Percentiles rank a stretch among this genome's conserved stretches.
phyloP scores from a whole-genome alignment of 1,140 invertebrate species.

The Euschistus heros region DNA sequence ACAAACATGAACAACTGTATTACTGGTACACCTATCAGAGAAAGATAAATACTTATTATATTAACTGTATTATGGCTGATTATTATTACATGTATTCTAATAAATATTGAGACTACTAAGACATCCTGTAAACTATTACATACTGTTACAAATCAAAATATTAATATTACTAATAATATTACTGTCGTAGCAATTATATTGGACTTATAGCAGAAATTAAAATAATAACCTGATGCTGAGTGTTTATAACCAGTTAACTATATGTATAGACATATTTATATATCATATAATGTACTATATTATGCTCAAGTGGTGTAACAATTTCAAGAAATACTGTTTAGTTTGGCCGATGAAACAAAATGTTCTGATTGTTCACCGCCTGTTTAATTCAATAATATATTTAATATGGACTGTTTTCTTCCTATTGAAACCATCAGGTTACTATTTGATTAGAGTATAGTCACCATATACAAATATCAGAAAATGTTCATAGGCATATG shows the following conservation, averaged over 20 bases:
- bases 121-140: constrained; percentile 31
- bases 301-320: background rate
- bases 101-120: constrained; percentile 30
- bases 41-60: constrained; percentile 27
- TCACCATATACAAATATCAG: constrained; percentile 11
- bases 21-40: constrained; percentile 30
- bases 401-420: constrained; percentile 1
- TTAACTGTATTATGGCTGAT: constrained; percentile 28
- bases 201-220: constrained; percentile 26
- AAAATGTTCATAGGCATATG: constrained; percentile 4
- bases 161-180: constrained; percentile 29
- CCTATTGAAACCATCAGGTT: constrained; percentile 8
- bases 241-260: constrained; percentile 5
- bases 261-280: background rate
- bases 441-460: constrained; percentile 11
- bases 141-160: constrained; percentile 30
- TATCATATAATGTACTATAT: background rate
- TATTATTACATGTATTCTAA: constrained; percentile 27
- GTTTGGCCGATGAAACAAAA: constrained; percentile 5
- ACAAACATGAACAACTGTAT: constrained; percentile 28
- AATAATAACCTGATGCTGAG: constrained; percentile 27
- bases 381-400: too few species aligned
- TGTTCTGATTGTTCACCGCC: too few species aligned
- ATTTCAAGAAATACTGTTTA: background rate
- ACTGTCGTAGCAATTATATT: constrained; percentile 28